These are phyloP conservation scores for Poeciliopsis prolifica DNA, from an alignment of 2,113 vertebrate genomes.

Conservation along the genomic window DNA sequence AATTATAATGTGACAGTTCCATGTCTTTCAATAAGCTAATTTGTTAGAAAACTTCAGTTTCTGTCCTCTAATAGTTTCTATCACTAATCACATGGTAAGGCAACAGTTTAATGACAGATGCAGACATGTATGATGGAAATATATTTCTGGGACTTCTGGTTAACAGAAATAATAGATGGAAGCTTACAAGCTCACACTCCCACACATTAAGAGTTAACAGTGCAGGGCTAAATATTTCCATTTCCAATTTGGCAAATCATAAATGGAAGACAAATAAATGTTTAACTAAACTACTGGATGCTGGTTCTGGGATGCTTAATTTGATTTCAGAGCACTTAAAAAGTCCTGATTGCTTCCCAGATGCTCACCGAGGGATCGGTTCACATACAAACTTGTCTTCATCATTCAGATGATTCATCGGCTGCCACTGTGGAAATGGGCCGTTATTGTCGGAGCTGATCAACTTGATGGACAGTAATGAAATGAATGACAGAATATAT, in stretches of 20 bases:
- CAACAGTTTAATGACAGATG: no score
- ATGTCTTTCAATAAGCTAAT: no score
- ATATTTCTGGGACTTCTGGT: conserved; percentile 9
- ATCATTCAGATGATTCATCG: conserved; percentile 49
- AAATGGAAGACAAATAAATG: conserved; percentile 58
- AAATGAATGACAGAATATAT: conserved; percentile 62
- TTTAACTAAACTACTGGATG: conserved; percentile 57
- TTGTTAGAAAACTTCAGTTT: no score
- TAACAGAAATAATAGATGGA: conserved; percentile 47
- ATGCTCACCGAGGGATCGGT: conserved; percentile 7
- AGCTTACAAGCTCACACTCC: conserved; percentile 10
- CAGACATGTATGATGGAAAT: no score
- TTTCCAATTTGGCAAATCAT: conserved; percentile 52
- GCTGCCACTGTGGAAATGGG: conserved; percentile 36
- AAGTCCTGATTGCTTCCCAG: conserved; percentile 27
- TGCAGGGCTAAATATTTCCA: conserved; percentile 29
- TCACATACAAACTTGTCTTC: conserved; percentile 46
- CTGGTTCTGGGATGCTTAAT: not conserved
- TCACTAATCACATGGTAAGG: no score
- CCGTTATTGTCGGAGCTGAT: conserved; percentile 57
- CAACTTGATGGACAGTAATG: conserved; percentile 63
- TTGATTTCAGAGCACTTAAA: conserved; percentile 3
- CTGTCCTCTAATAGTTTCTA: no score
- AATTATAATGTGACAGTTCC: no score
- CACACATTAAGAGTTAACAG: conserved; percentile 25